Base-by-base conservation (phyloP, 2,888 invertebrate species). In the Dorcus parallelipipedus region DNA sequence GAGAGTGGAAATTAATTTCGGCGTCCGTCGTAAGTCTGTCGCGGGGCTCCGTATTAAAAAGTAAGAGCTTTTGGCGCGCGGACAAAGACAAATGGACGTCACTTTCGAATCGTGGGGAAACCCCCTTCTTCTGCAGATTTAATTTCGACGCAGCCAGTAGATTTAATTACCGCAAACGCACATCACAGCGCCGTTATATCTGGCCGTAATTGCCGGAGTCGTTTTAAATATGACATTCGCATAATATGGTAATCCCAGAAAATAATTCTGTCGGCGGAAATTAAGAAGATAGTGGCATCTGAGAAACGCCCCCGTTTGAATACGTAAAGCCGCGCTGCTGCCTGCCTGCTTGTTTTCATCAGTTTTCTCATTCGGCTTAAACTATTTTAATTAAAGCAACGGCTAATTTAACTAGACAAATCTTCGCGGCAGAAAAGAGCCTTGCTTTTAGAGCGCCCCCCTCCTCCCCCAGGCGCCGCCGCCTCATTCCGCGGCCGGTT, bases 341-440 rank as follows among this genome's bases (percentile, higher is more conserved):
- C 60, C 63, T 64, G 68, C 72, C 63, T 64, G 68, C 72, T 73
- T 73, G 73, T 73, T 73, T 72, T 73, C 74, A 73, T 73, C 75
- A 71, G 72, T 72, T 71, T 72, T 73, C 73, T 72, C 73, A 70
- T 74, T 75, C 72, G 69, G 73, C 72, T 73, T 69, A 73, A 78
- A 78, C 78, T 78, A 78, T 78, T 78, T 78, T 77, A 78, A 78
- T 78, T 78, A 78, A 78, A 76, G 72, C 75, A 72, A 74, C 75
- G 75, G 76, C 77, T 78, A 77, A 78, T 78, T 78, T 76, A 76
- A 76, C 76, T 76, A 76, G 74, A 76, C 75, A 76, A 76, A 76
- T 76, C 74, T 75, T 71, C 65, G 66, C 58, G 62, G 61, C 60
- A 70, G 71, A 70, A 72, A 71, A 70, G 69, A 69, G 65, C 64